These are phyloP conservation scores for Danaus chrysippus DNA, from an alignment of 2,888 invertebrate species.

Conservation along the genomic window DNA sequence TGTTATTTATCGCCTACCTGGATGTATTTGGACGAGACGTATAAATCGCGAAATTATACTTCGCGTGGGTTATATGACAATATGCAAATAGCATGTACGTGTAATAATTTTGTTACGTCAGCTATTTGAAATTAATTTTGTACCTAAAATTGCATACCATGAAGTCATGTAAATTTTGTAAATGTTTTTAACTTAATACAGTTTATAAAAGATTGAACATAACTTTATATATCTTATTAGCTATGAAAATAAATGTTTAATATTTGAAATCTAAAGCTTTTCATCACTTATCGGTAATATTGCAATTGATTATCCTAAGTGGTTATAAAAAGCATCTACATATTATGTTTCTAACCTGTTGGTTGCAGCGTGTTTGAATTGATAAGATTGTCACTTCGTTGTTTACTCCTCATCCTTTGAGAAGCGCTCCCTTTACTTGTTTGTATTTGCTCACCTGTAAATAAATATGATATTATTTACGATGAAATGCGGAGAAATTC, in stretches of 20 bases:
- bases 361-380: conserved; percentile 58
- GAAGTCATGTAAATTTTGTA: neutral
- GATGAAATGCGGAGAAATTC: conserved; percentile 32
- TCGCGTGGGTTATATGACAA: conserved; percentile 70
- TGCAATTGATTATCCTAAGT: too few species aligned
- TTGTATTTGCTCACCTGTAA: conserved; percentile 49
- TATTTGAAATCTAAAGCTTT: too few species aligned
- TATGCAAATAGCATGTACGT: conserved; percentile 55
- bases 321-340: neutral
- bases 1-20: conserved; percentile 65
- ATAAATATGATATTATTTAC: conserved; percentile 38
- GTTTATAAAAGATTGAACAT: too few species aligned
- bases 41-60: conserved; percentile 73
- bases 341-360: conserved; percentile 55
- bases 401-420: conserved; percentile 76
- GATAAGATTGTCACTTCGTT: conserved; percentile 65
- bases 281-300: too few species aligned
- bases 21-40: conserved; percentile 65
- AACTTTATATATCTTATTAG: too few species aligned
- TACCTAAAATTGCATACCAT: neutral
- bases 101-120: conserved; percentile 36
- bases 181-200: neutral
- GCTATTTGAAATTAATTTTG: conserved; percentile 21
- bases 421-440: conserved; percentile 44
- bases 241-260: too few species aligned